phyloP scores from a whole-genome alignment of 2,888 invertebrate species.

The Microctonus brassicae region DNA sequence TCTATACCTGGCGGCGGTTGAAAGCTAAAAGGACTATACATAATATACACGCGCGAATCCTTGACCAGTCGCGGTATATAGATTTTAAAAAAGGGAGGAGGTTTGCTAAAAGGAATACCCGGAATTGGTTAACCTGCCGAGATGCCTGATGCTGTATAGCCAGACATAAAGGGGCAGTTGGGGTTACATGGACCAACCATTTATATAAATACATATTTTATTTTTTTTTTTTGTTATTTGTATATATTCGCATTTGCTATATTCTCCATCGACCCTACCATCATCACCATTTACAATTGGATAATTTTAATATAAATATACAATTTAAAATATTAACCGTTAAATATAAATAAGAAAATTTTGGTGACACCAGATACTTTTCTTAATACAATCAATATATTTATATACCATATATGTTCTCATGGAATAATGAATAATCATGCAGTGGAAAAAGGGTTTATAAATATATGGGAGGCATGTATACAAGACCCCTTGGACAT shows the following conservation, averaged over 20 bases:
- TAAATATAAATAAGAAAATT: too few relatives aligned
- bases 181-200: neutral
- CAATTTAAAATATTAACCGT: too few relatives aligned
- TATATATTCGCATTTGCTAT: too few relatives aligned
- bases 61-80: conserved; percentile 22
- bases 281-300: too few relatives aligned
- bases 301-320: neutral
- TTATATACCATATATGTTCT: too few relatives aligned
- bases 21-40: conserved; percentile 5
- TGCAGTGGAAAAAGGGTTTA: neutral
- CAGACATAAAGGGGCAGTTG: neutral
- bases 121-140: neutral
- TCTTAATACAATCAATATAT: too few relatives aligned
- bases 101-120: neutral
- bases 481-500: neutral
- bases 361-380: too few relatives aligned
- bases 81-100: neutral
- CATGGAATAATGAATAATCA: neutral
- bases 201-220: neutral
- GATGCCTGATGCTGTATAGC: neutral
- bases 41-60: conserved; percentile 10
- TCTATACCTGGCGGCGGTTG: conserved; percentile 4
- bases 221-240: too few relatives aligned
- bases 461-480: neutral
- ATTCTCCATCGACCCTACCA: too few relatives aligned